phyloP scores from a whole-genome alignment of 2,888 invertebrate species.

The Marronus borbonicus region DNA sequence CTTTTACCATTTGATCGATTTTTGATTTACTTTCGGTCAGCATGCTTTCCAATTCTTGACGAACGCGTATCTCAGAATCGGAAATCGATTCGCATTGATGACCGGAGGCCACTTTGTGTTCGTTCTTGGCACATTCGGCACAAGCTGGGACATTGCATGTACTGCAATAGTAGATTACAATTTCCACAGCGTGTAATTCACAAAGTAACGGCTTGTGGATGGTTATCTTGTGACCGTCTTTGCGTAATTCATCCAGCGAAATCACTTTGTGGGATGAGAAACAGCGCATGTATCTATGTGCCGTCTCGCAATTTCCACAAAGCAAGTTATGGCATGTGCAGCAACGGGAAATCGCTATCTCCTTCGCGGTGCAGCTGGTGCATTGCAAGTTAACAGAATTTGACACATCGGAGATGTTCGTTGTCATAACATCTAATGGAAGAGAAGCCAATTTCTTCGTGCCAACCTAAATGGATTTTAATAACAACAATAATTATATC shows the following conservation, averaged over 20 bases:
- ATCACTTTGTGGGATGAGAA: conserved; percentile 96
- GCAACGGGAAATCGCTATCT: conserved; percentile 94
- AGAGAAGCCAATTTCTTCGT: conserved; percentile 85
- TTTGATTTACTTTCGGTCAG: conserved; percentile 84
- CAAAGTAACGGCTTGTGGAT: conserved; percentile 94
- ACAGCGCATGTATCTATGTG: conserved; percentile 96
- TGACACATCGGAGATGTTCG: conserved; percentile 87
- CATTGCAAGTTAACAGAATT: conserved; percentile 81
- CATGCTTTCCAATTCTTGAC: conserved; percentile 83
- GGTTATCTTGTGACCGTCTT: conserved; percentile 82
- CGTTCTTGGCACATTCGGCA: conserved; percentile 87
- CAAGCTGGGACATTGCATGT: conserved; percentile 91
- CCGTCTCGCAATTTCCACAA: conserved; percentile 94
- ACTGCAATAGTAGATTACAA: conserved; percentile 90
- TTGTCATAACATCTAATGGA: conserved; percentile 89
- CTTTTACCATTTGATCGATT: conserved; percentile 83
- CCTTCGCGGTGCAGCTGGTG: conserved; percentile 96
- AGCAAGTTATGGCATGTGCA: conserved; percentile 95
- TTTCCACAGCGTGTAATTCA: conserved; percentile 85
- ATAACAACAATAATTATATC: not conserved
- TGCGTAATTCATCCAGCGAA: conserved; percentile 88
- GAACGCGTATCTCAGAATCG: conserved; percentile 83
- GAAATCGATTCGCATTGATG: conserved; percentile 89
- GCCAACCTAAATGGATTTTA: conserved; percentile 73
- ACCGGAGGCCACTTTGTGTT: conserved; percentile 85